Evolutionary conservation across 2,113 vertebrate genomes (phyloP).

Genomic region (Sterna hirundo): DNA sequence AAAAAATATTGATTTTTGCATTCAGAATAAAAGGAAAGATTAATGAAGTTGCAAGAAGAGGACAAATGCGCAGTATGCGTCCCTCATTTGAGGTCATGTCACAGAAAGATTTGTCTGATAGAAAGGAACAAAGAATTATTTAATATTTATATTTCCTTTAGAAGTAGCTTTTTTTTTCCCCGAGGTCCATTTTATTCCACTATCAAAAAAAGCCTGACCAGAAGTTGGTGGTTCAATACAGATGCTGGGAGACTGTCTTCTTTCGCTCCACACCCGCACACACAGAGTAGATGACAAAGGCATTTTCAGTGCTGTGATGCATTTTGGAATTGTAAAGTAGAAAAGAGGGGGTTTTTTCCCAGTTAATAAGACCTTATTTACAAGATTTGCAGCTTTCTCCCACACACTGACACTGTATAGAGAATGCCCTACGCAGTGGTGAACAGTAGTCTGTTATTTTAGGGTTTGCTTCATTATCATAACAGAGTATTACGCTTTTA

Average conservation of each 20-base stretch:
- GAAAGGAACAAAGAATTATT: background rate
- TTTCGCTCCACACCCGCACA: background rate
- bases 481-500: background rate
- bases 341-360: background rate
- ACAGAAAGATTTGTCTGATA: background rate
- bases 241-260: background rate
- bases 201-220: background rate
- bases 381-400: background rate
- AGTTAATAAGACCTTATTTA: slow-evolving; percentile 10
- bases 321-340: background rate
- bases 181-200: background rate
- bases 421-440: background rate
- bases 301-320: background rate
- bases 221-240: background rate
- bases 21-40: background rate
- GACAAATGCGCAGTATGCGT: background rate
- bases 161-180: background rate
- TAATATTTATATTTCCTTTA: background rate
- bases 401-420: background rate
- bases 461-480: background rate
- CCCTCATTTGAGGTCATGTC: background rate
- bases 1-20: background rate
- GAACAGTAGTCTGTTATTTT: background rate
- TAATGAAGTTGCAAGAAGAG: background rate
- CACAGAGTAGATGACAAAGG: background rate